Evolutionary conservation across 2,113 vertebrate species (phyloP).

Genomic region (Ciconia boyciana): DNA sequence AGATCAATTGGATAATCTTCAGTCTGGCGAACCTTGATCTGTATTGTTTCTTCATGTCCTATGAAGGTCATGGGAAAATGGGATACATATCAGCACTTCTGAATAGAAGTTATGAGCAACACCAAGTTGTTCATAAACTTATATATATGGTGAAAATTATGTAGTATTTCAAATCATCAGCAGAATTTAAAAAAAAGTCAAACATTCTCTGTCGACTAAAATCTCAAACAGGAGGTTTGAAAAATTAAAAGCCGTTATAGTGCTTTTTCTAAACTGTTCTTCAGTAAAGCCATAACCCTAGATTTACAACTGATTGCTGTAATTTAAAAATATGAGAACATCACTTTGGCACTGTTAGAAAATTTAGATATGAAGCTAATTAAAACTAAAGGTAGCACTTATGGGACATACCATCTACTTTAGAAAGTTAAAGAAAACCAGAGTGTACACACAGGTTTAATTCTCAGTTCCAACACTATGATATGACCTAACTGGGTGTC

Average conservation of each 20-base stretch:
- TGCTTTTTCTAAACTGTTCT: not conserved
- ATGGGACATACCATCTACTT: not conserved
- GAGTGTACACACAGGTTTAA: not conserved
- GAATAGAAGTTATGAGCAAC: not conserved
- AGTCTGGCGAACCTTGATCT: slow-evolving; percentile 88
- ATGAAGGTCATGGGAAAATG: not conserved
- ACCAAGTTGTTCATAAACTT: not conserved
- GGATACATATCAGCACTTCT: not conserved
- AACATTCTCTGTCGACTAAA: not conserved
- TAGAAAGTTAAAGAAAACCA: not conserved
- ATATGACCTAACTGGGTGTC: not conserved
- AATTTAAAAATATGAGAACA: slow-evolving; percentile 2
- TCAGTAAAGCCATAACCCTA: not conserved
- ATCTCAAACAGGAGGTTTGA: not conserved
- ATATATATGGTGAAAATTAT: not conserved
- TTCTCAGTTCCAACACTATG: not conserved
- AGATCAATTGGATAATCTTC: slow-evolving; percentile 96
- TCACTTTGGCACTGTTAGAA: not conserved
- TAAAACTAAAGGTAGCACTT: not conserved
- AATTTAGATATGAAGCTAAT: not conserved
- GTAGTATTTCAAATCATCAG: not conserved
- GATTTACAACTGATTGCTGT: not conserved
- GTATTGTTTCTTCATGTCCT: slow-evolving; percentile 87
- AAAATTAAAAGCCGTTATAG: not conserved
- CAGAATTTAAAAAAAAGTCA: not conserved